Evolutionary conservation across 2,113 vertebrate genomes (phyloP).

Genomic region (Ochotona curzoniae): DNA sequence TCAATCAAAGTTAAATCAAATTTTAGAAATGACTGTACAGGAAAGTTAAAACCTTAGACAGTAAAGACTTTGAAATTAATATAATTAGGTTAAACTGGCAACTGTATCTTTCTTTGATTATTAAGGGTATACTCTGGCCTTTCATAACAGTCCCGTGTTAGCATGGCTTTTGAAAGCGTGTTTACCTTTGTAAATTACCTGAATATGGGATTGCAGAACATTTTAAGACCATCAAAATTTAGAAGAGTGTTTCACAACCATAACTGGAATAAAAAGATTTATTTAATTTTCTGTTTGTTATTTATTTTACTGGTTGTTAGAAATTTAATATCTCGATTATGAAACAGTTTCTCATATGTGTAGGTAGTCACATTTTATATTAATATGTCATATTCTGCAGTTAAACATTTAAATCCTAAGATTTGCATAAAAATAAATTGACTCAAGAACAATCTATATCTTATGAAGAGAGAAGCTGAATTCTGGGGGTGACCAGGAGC

Average conservation of each 20-base stretch:
- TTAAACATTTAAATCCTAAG: background rate
- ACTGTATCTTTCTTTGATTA: background rate
- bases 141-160: slow-evolving; percentile 38
- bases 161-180: slow-evolving; percentile 20
- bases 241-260: background rate
- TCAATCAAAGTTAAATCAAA: slow-evolving; percentile 48
- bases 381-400: background rate
- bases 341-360: background rate
- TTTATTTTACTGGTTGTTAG: slow-evolving; percentile 13
- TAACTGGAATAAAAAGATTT: background rate
- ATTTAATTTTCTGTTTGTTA: background rate
- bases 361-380: background rate
- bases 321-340: slow-evolving; percentile 39
- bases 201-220: background rate
- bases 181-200: slow-evolving; percentile 20
- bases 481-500: slow-evolving; percentile 15
- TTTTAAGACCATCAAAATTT: background rate
- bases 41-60: slow-evolving; percentile 43
- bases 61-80: slow-evolving; percentile 25
- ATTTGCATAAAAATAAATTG: slow-evolving; percentile 14
- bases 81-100: slow-evolving; percentile 38
- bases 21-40: slow-evolving; percentile 28
- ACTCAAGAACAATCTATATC: background rate
- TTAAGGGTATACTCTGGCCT: background rate
- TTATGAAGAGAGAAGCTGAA: background rate